Percentiles rank a stretch among this genome's conserved stretches.
Evolutionary conservation across 1,140 invertebrate genomes (phyloP).

Genomic region (Cotesia vestalis): DNA sequence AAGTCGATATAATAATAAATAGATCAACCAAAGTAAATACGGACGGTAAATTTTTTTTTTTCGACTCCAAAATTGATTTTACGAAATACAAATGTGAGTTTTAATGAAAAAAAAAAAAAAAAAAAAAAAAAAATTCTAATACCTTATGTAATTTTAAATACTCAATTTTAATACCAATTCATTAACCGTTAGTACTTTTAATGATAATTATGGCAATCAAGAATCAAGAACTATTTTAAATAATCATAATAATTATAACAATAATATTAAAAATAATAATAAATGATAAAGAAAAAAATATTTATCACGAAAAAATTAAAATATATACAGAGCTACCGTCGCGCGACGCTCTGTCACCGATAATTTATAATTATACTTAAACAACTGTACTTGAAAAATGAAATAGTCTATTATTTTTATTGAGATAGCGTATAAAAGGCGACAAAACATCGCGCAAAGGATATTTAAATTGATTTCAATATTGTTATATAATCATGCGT

Average conservation of each 20-base stretch:
- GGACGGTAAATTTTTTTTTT: constrained; percentile 26
- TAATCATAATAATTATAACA: background rate
- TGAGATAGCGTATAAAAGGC: background rate
- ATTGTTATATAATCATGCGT: constrained; percentile 4
- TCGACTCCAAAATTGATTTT: background rate
- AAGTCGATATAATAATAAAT: background rate
- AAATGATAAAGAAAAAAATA: constrained; percentile 7
- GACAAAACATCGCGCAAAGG: background rate
- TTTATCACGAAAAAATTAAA: background rate
- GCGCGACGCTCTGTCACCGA: constrained; percentile 15
- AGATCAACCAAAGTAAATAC: background rate
- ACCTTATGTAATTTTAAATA: background rate
- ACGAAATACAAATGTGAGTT: constrained; percentile 2
- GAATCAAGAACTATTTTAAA: background rate
- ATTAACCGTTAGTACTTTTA: constrained; percentile 8
- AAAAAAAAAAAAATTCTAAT: too few relatives aligned
- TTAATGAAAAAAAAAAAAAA: too few relatives aligned
- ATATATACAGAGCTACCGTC: constrained; percentile 24
- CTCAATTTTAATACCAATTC: background rate
- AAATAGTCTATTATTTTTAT: background rate
- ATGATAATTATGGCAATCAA: constrained; percentile 27
- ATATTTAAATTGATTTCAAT: background rate
- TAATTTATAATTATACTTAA: background rate
- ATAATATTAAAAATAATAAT: constrained; percentile 1
- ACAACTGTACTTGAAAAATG: background rate